Conservation (phyloP, 2,797 vertebrate species). For the Spheniscus humboldti region DNA sequence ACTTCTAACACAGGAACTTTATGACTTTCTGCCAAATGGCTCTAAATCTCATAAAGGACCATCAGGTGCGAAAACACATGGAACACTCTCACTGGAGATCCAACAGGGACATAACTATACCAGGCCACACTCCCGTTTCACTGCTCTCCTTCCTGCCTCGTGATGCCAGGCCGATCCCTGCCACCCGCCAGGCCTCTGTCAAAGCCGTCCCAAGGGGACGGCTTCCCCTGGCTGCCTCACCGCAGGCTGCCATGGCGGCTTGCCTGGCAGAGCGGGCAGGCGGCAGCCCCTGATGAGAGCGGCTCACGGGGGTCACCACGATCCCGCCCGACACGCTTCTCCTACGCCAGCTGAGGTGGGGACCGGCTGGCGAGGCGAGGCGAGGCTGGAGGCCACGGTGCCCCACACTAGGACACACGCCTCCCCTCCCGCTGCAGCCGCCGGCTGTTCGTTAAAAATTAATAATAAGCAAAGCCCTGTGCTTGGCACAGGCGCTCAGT, state of each 20-base stretch:
- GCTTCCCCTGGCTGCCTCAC: background rate
- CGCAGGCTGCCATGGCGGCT: background rate
- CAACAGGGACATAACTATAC: fast-evolving
- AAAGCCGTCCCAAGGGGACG: no score
- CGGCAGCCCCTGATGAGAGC: background rate
- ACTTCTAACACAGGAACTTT: fast-evolving
- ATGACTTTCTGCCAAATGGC: fast-evolving
- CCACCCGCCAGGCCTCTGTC: no score
- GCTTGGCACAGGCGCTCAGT: fast-evolving
- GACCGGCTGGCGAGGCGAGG: no score
- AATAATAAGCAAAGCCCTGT: no score
- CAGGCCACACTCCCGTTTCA: fast-evolving
- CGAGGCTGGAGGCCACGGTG: background rate
- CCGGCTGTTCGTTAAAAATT: background rate
- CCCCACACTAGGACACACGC: background rate
- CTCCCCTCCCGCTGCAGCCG: background rate
- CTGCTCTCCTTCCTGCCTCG: fast-evolving
- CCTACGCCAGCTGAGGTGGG: background rate
- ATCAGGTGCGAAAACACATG: fast-evolving
- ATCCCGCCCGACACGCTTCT: background rate
- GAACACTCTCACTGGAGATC: fast-evolving
- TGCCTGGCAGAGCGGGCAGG: background rate
- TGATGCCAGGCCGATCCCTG: fast-evolving
- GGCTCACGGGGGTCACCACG: background rate
- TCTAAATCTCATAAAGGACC: fast-evolving